Evolutionary conservation across 2,113 vertebrate species (phyloP).

Genomic region (Casuarius casuarius): DNA sequence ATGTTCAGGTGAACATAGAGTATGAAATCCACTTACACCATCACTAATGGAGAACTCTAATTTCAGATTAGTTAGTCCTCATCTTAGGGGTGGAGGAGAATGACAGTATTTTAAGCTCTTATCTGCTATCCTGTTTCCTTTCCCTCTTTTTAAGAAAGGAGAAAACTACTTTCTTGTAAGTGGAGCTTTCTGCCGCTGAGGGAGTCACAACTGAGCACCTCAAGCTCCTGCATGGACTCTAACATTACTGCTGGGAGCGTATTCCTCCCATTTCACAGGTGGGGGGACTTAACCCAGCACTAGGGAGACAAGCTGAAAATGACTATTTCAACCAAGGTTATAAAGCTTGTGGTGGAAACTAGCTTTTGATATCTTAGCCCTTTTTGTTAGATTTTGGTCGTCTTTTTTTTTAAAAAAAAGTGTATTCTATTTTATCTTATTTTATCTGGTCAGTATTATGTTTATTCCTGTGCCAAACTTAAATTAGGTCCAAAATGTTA

Average conservation of each 20-base stretch:
- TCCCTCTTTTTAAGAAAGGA: not conserved
- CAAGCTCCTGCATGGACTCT: not conserved
- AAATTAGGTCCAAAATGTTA: not conserved
- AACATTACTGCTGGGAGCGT: not conserved
- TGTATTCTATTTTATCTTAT: not conserved
- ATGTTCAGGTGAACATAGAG: not conserved
- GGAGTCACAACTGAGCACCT: not conserved
- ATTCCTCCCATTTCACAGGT: not conserved
- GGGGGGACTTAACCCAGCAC: not conserved
- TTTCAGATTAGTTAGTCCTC: not conserved
- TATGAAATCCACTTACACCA: slow-evolving; percentile 16
- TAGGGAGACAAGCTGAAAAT: not conserved
- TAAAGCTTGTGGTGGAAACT: not conserved
- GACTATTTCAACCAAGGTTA: not conserved
- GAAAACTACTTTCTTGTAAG: not conserved
- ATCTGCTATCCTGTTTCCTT: not conserved
- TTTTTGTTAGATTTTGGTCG: not conserved
- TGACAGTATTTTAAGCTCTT: not conserved
- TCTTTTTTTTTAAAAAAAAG: not conserved
- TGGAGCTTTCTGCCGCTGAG: not conserved
- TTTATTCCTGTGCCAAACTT: not conserved
- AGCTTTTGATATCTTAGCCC: not conserved
- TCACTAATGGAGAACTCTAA: not conserved
- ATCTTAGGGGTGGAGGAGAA: not conserved
- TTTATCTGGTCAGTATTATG: not conserved